Conservation (phyloP, 2,888 invertebrate species). For the Hetaerina titia region DNA sequence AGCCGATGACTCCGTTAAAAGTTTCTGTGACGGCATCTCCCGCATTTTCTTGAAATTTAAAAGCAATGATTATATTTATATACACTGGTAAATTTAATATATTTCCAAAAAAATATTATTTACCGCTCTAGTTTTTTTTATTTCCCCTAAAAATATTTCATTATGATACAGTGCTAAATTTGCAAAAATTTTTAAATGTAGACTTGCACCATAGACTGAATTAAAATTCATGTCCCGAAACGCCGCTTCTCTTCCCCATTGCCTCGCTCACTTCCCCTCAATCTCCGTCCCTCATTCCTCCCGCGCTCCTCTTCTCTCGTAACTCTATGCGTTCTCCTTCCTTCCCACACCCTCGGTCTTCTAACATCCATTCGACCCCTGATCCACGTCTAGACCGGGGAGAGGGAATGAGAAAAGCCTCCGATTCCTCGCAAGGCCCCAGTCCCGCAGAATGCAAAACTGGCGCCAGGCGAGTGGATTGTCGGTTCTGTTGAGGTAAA, state of each 20-base stretch:
- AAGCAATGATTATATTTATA: too few species aligned
- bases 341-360: not conserved
- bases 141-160: not conserved
- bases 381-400: not conserved
- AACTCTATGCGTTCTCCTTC: not conserved
- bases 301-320: not conserved
- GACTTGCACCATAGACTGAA: not conserved
- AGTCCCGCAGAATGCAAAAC: not conserved
- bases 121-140: not conserved
- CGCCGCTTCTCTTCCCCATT: not conserved
- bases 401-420: not conserved
- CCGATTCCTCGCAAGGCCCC: not conserved
- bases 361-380: conserved; percentile 11
- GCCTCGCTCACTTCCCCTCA: not conserved
- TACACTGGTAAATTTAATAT: too few species aligned
- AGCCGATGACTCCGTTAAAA: too few species aligned
- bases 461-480: not conserved
- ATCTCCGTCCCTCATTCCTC: conserved; percentile 7
- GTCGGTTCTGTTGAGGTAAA: not conserved
- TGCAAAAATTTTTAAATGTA: not conserved
- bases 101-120: too few species aligned
- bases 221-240: conserved; percentile 7
- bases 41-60: too few species aligned
- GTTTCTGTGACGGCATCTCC: too few species aligned
- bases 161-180: not conserved